phyloP scores from a whole-genome alignment of 23 tunicate genomes.

The Phallusia fumigata region DNA sequence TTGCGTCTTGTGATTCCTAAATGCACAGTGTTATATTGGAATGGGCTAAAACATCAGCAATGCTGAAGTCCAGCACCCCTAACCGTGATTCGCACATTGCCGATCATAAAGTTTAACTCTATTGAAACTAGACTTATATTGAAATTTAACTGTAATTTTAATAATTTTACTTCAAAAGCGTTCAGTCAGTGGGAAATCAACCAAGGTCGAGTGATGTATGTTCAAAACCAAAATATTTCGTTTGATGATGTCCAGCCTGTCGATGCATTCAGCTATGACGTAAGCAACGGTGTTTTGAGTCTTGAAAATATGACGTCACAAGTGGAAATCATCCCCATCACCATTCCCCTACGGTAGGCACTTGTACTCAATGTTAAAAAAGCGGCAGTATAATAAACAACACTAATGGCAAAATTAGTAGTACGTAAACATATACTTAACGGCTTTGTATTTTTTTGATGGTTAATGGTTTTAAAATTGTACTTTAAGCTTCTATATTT shows the following conservation, averaged over 20 bases:
- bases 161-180: constrained; percentile 44
- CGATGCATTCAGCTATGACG: constrained; percentile 57
- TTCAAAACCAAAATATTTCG: constrained; percentile 36
- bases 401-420: too few species aligned
- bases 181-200: constrained; percentile 91
- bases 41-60: too few species aligned
- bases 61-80: too few species aligned
- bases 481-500: too few species aligned
- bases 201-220: constrained; percentile 45
- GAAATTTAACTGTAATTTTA: neutral
- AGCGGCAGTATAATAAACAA: too few species aligned
- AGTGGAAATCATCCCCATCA: constrained; percentile 56
- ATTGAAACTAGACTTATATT: neutral
- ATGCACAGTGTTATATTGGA: too few species aligned
- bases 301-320: constrained; percentile 14
- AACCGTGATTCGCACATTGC: neutral
- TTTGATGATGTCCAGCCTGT: constrained; percentile 35
- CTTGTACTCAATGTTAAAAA: too few species aligned
- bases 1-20: too few species aligned
- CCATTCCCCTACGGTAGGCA: constrained; percentile 71
- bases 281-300: constrained; percentile 47
- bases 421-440: too few species aligned
- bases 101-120: neutral
- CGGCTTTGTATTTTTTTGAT: too few species aligned
- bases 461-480: too few species aligned